Percentiles rank a stretch among this genome's conserved stretches.
Evolutionary conservation across 2,888 invertebrate species (phyloP).

Genomic region (Acrobasis repandana): DNA sequence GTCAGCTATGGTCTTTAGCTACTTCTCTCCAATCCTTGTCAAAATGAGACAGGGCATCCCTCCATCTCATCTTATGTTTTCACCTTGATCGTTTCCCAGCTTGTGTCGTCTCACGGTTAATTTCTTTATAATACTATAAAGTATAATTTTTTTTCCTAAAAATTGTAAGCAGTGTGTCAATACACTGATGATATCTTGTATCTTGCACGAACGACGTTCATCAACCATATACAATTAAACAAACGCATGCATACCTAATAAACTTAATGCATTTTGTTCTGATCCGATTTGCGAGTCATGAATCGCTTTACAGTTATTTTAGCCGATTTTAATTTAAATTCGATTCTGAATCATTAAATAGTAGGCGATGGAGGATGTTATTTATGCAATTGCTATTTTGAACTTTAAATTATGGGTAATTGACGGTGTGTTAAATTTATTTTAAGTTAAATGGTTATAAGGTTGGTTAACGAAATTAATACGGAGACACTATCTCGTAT

Average conservation of each 20-base stretch:
- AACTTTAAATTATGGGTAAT: constrained; percentile 32
- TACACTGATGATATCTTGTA: neutral
- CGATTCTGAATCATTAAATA: constrained; percentile 38
- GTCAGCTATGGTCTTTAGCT: no score
- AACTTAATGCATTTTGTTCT: constrained; percentile 13
- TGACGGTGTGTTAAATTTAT: constrained; percentile 3
- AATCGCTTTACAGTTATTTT: constrained; percentile 33
- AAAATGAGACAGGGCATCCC: no score
- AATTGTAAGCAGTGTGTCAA: no score
- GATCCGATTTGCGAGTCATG: constrained; percentile 22
- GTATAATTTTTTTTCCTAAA: no score
- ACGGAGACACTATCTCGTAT: no score
- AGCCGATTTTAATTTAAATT: constrained; percentile 40
- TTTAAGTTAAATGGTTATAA: no score
- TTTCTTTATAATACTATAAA: no score
- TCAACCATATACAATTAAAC: neutral
- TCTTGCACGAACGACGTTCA: neutral
- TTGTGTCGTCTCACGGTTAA: no score
- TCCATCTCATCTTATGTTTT: no score
- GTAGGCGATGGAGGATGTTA: constrained; percentile 32
- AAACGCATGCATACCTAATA: constrained; percentile 17
- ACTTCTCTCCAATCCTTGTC: no score
- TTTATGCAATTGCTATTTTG: constrained; percentile 38
- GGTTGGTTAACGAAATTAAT: no score
- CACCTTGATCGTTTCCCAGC: no score